Base-by-base conservation (phyloP, 1,140 invertebrate species). In the Mesaphorura yosii region DNA sequence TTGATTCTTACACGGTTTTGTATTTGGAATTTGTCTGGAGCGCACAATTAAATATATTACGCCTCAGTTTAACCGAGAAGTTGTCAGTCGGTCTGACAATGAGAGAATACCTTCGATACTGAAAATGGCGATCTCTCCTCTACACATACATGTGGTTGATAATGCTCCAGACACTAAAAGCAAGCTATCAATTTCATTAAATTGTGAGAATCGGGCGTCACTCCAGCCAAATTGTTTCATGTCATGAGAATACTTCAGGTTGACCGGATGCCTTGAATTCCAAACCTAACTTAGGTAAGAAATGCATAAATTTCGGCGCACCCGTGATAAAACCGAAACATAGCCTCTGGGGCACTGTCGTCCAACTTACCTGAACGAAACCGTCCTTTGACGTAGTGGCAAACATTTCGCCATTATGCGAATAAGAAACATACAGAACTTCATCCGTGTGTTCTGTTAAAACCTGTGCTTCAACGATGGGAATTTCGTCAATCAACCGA, bases 71-170 rank as follows among this genome's bases (percentile, higher is more conserved):
- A n/a, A n/a, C n/a, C n/a, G 27, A 26, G 19, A 60, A 26, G 23
- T 15, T 25, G 48, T 27, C 22, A 44, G n/a, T n/a, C n/a, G n/a
- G n/a, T n/a, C n/a, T n/a, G n/a, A n/a, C n/a, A n/a, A n/a, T n/a
- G n/a, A n/a, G n/a, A n/a, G n/a, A 68, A 71, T 70, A 83, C 81
- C 76, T 67, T 76, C 71, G 55, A 90, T 64, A 70, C 76, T 83
- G 64, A 90, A 90, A 15, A 91, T 84, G 28, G 84, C 85, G 58
- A 91, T 90, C 75, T 90, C 88, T n/a, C 88, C 88, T 1, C 82
- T 85, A 10, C 82, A 88, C 55, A 78, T 85, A 75, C 78, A 66
- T 15, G 65, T 64, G 5, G 86, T 86, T 74, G 87, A 87, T 67
- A 87, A 82, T 38, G 89, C 86, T 23, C 88, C 88, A 37, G 86